Conservation (phyloP, 2,888 invertebrate genomes). For the Tinea pellionella region DNA sequence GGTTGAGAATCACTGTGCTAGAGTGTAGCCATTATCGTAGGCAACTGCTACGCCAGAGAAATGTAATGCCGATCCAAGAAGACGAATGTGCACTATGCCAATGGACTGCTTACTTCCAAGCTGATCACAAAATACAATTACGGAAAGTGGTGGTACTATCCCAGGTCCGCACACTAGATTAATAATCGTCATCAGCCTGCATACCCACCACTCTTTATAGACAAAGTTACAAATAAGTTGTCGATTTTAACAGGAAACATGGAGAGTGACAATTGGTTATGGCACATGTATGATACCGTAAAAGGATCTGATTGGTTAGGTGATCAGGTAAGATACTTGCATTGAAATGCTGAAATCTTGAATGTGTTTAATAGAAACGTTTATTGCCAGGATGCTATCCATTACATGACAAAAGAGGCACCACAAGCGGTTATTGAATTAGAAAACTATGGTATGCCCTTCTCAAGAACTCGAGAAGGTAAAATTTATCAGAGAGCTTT, state of each 20-base stretch:
- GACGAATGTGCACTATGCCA: no score
- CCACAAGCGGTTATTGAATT: slow-evolving; percentile 91
- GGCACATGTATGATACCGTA: slow-evolving; percentile 98
- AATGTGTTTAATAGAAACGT: no score
- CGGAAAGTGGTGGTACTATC: no score
- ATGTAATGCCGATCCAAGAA: no score
- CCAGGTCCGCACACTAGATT: no score
- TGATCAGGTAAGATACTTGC: slow-evolving; percentile 75
- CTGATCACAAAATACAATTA: no score
- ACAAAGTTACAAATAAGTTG: neutral
- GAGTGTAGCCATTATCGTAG: no score
- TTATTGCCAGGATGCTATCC: slow-evolving; percentile 87
- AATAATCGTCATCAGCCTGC: no score
- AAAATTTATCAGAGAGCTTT: slow-evolving; percentile 99
- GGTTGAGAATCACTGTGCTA: no score
- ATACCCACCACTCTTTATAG: no score
- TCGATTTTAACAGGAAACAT: slow-evolving; percentile 72
- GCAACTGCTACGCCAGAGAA: no score
- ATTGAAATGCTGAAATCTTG: neutral
- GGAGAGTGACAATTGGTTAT: slow-evolving; percentile 96
- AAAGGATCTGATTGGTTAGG: slow-evolving; percentile 99
- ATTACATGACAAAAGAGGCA: slow-evolving; percentile 96
- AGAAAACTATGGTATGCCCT: slow-evolving; percentile 97
- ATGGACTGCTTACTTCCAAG: no score
- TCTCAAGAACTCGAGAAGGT: slow-evolving; percentile 94